Evolutionary conservation across 1,140 invertebrate species (phyloP).

Genomic region (Anagrus nilaparvatae): DNA sequence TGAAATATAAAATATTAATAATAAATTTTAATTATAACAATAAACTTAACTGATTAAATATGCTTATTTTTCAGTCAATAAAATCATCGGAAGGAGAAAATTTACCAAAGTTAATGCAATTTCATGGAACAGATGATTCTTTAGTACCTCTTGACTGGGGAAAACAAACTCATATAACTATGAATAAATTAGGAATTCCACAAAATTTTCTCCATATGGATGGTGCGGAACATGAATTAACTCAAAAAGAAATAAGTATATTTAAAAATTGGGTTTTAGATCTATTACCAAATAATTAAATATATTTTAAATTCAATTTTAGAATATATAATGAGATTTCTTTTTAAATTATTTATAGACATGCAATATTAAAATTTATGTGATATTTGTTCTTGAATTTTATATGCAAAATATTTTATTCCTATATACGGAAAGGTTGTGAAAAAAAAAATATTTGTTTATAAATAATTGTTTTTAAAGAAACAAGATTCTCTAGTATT

Average conservation of each 20-base stretch:
- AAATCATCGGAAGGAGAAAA: constrained; percentile 8
- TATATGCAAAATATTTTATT: no score
- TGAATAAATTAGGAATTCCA: constrained; percentile 40
- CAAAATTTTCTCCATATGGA: constrained; percentile 41
- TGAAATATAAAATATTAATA: not conserved
- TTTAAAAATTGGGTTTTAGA: constrained; percentile 22
- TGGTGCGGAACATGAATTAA: constrained; percentile 47
- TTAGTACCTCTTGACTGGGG: constrained; percentile 48
- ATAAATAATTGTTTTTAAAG: no score
- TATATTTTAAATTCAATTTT: no score
- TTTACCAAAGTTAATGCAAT: constrained; percentile 30
- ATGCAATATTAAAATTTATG: no score
- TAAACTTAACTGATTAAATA: not conserved
- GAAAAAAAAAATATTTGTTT: no score
- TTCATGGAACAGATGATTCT: constrained; percentile 39
- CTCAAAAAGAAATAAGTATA: constrained; percentile 35
- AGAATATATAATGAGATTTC: no score
- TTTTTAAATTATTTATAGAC: no score
- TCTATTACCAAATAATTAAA: constrained; percentile 16
- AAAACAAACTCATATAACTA: constrained; percentile 36
- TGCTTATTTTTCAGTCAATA: constrained; percentile 20
- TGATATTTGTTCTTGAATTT: no score
- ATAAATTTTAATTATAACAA: not conserved
- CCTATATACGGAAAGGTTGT: no score
- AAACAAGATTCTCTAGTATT: no score